These are phyloP conservation scores for Musca domestica DNA, from an alignment of 1,140 invertebrate species.

Conservation along the genomic window DNA sequence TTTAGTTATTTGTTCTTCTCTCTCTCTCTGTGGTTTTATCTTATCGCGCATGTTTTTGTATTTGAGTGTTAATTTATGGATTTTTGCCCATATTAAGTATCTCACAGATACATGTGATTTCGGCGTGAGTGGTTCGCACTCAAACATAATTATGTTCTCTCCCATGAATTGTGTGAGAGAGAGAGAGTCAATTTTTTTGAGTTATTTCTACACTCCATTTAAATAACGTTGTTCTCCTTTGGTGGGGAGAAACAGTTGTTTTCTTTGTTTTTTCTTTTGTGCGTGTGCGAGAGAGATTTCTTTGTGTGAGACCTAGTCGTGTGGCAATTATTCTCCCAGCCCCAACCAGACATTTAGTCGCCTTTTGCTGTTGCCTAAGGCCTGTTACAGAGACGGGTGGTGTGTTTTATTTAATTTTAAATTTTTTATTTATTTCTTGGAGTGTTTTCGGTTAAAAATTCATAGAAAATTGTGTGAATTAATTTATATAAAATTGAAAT, in stretches of 20 bases:
- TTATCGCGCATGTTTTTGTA: not conserved
- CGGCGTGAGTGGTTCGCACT: not conserved
- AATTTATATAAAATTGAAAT: no score
- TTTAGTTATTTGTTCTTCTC: no score
- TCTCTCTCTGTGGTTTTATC: not conserved
- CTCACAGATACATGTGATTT: not conserved
- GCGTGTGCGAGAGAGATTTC: no score
- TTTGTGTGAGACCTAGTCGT: not conserved
- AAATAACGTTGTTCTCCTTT: no score
- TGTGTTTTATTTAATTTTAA: not conserved
- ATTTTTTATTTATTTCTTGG: no score
- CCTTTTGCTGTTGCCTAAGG: conserved; percentile 41
- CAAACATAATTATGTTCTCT: not conserved
- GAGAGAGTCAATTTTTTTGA: no score
- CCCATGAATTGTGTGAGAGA: not conserved
- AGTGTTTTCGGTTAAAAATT: no score
- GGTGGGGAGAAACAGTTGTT: not conserved
- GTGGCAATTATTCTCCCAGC: conserved; percentile 29
- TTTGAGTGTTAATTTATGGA: not conserved
- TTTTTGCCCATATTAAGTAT: conserved; percentile 4
- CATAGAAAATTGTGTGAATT: not conserved
- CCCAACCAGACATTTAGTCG: conserved; percentile 50
- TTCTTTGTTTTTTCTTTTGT: not conserved
- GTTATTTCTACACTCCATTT: no score
- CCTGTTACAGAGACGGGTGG: not conserved